Conservation (phyloP, 2,113 vertebrate genomes). For the Cygnus atratus region DNA sequence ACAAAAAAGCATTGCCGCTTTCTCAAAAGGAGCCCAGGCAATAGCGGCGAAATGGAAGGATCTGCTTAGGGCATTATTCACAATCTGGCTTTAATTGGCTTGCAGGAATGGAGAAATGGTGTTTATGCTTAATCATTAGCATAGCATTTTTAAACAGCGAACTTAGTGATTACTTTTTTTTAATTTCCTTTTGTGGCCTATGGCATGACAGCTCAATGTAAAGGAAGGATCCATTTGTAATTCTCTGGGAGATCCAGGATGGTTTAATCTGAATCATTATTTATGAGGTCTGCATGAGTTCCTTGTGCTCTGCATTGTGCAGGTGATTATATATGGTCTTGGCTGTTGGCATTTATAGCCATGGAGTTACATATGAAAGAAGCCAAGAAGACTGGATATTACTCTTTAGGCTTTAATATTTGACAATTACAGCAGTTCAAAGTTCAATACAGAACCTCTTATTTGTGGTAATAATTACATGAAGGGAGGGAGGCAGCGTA, state of each 20-base stretch:
- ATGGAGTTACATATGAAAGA: neutral
- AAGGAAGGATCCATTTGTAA: neutral
- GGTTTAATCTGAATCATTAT: neutral
- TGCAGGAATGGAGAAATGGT: neutral
- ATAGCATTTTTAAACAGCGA: neutral
- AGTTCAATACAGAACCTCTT: neutral
- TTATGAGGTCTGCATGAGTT: neutral
- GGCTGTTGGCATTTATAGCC: neutral
- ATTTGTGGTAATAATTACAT: neutral
- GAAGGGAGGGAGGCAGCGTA: neutral
- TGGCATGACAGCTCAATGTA: neutral
- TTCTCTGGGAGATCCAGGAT: neutral
- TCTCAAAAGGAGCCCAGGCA: neutral
- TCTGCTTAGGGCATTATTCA: neutral
- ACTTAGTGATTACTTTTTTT: neutral
- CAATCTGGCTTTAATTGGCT: neutral
- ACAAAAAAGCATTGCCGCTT: neutral
- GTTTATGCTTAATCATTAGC: neutral
- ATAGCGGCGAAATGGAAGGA: neutral
- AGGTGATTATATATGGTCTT: neutral
- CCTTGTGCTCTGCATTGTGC: rapidly evolving
- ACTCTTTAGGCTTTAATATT: neutral
- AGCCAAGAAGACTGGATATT: neutral
- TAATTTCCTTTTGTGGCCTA: neutral
- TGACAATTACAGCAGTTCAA: neutral